Conservation (phyloP, 2,113 vertebrate species). For the Aptenodytes forsteri region DNA sequence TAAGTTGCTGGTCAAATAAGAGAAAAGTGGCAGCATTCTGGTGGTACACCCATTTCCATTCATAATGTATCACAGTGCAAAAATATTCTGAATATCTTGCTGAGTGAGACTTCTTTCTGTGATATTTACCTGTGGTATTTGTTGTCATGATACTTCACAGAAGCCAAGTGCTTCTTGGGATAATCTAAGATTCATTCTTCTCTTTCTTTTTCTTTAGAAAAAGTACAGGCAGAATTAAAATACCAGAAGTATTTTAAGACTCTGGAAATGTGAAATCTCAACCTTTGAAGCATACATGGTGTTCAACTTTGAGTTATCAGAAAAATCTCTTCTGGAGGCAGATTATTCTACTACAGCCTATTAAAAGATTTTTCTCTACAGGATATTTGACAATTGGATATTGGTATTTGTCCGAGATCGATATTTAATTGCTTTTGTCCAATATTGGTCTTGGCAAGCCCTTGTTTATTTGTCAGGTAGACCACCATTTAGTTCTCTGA, state of each 20-base stretch:
- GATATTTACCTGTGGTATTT: not conserved
- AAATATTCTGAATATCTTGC: not conserved
- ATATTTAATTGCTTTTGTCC: not conserved
- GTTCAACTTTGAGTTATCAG: not conserved
- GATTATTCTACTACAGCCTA: not conserved
- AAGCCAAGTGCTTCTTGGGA: not conserved
- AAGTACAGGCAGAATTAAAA: not conserved
- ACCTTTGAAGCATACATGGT: not conserved
- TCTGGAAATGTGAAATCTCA: not conserved
- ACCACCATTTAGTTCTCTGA: not conserved
- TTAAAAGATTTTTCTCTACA: not conserved
- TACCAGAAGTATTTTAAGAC: not conserved
- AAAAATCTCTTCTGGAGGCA: not conserved
- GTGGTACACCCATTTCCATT: not conserved
- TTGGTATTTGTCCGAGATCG: not conserved
- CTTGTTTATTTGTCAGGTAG: not conserved
- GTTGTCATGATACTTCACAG: not conserved
- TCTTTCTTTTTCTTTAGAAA: not conserved
- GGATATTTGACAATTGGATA: not conserved
- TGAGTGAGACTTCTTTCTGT: not conserved
- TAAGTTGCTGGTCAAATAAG: not conserved
- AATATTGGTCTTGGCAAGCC: not conserved
- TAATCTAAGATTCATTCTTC: not conserved
- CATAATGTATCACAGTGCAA: not conserved
- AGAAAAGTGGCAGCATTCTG: not conserved